Evolutionary conservation across 2,888 invertebrate species (phyloP).

Genomic region (Leptopilina syphax): DNA sequence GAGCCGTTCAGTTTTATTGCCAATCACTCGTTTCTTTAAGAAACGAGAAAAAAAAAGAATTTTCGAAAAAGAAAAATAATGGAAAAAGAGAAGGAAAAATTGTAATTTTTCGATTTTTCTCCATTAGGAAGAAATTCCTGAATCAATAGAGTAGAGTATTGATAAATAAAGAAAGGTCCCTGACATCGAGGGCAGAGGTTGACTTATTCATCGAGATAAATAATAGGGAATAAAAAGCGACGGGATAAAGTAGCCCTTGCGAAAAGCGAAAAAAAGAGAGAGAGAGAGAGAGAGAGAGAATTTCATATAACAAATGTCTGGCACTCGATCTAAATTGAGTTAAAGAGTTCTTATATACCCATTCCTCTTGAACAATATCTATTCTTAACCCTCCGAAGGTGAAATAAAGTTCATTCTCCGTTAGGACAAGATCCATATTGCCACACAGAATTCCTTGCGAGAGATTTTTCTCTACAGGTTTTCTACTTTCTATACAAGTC

Average conservation of each 20-base stretch:
- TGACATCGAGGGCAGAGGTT: constrained; percentile 40
- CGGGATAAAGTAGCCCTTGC: constrained; percentile 61
- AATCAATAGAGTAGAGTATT: constrained; percentile 39
- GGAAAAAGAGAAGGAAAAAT: too few relatives aligned
- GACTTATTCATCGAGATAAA: constrained; percentile 76
- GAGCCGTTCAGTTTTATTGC: constrained; percentile 33
- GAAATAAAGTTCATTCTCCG: constrained; percentile 63
- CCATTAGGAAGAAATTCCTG: constrained; percentile 46
- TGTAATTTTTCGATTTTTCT: constrained; percentile 48
- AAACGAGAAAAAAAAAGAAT: not conserved
- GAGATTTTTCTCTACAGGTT: constrained; percentile 74
- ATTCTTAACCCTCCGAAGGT: constrained; percentile 58
- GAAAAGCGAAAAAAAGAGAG: constrained; percentile 17
- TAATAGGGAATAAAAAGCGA: constrained; percentile 74
- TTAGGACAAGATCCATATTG: constrained; percentile 72
- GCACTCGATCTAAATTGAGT: constrained; percentile 78
- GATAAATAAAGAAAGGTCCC: constrained; percentile 59
- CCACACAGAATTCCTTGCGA: constrained; percentile 61
- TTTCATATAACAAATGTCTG: constrained; percentile 75
- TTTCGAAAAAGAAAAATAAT: too few relatives aligned
- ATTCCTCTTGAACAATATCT: constrained; percentile 57
- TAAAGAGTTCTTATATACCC: constrained; percentile 66
- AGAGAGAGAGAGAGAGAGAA: constrained; percentile 56
- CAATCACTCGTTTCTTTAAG: constrained; percentile 21
- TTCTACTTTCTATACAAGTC: too few relatives aligned